A percentile compares a stretch with the other conserved stretches of the same genome.
Evolutionary conservation across 2,113 vertebrate species (phyloP).

Genomic region (Ameiurus melas): DNA sequence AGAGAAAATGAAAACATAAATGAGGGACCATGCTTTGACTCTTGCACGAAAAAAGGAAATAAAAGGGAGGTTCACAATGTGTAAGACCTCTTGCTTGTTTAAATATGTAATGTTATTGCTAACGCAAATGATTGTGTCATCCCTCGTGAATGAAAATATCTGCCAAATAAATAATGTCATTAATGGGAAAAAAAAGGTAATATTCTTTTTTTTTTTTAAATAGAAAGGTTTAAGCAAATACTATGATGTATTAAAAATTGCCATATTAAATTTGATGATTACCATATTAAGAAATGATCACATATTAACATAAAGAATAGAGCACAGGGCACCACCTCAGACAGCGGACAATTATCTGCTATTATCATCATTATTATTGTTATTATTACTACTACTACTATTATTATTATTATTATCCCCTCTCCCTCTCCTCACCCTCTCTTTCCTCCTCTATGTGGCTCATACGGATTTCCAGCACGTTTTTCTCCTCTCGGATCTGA

Average conservation of each 20-base stretch:
- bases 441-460: conserved; percentile 89
- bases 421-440: conserved; percentile 78
- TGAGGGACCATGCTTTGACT: conserved; percentile 49
- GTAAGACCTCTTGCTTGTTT: background rate
- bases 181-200: background rate
- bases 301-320: background rate
- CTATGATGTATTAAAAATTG: background rate
- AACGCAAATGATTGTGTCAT: background rate
- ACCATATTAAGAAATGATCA: background rate
- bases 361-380: background rate
- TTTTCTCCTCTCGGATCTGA: conserved; percentile 79
- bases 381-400: background rate
- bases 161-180: background rate
- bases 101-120: background rate
- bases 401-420: conserved; percentile 18
- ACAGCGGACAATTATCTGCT: background rate
- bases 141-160: background rate
- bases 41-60: background rate
- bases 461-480: conserved; percentile 77
- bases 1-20: conserved; percentile 67
- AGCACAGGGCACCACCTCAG: background rate
- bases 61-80: background rate
- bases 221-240: background rate
- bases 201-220: background rate
- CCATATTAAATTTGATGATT: background rate